phyloP scores from a whole-genome alignment of 2,113 vertebrate genomes.

The Hemichromis elongatus region DNA sequence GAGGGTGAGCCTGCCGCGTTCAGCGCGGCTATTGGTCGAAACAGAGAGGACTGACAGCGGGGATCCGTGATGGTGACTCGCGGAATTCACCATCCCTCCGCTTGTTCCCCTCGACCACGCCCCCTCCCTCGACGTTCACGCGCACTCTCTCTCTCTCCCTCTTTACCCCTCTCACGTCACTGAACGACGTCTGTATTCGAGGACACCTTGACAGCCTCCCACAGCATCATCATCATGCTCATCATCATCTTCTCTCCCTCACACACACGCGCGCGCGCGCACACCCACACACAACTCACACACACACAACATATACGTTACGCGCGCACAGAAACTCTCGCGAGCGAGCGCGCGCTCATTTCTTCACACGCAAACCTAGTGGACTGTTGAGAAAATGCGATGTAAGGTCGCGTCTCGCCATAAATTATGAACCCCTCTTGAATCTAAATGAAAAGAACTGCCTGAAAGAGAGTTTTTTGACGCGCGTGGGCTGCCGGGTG shows the following conservation, averaged over 20 bases:
- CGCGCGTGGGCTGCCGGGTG: constrained; percentile 40
- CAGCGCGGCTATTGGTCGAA: constrained; percentile 46
- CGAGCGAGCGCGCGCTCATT: background rate
- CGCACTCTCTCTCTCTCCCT: constrained; percentile 10
- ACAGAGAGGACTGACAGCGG: constrained; percentile 47
- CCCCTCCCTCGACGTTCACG: constrained; percentile 3
- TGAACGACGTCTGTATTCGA: constrained; percentile 70
- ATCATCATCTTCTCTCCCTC: constrained; percentile 31
- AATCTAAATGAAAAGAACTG: constrained; percentile 16
- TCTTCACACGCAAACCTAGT: constrained; percentile 1
- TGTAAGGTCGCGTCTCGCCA: constrained; percentile 34
- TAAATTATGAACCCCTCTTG: constrained; percentile 20
- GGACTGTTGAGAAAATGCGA: constrained; percentile 10
- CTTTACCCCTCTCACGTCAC: constrained; percentile 58
- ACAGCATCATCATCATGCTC: constrained; percentile 59
- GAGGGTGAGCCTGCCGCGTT: constrained; percentile 60
- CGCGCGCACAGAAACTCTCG: background rate
- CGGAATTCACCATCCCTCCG: constrained; percentile 44
- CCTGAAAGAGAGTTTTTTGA: constrained; percentile 4
- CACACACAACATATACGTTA: background rate
- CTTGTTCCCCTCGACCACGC: constrained; percentile 18
- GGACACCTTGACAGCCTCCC: constrained; percentile 73
- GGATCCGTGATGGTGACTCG: constrained; percentile 64
- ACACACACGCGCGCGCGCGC: background rate
- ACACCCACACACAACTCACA: background rate